phyloP scores from a whole-genome alignment of 2,113 vertebrate genomes.

The Rynchops niger region DNA sequence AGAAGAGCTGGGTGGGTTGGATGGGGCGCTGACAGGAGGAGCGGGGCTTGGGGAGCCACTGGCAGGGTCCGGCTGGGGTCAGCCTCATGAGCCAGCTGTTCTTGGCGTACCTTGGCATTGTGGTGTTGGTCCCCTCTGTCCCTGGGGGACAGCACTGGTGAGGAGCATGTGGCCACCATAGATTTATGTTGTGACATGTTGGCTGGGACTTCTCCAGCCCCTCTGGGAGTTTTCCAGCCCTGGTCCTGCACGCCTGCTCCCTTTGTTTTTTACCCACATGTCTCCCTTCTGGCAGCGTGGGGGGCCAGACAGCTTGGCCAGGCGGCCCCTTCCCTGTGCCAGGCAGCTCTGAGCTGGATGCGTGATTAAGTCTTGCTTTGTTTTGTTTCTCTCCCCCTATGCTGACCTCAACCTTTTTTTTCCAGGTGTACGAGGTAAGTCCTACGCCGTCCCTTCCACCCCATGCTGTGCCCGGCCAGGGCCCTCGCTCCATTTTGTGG shows the following conservation, averaged over 20 bases:
- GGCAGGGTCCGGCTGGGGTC: neutral
- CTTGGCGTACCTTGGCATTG: neutral
- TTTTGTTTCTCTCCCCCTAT: conserved; percentile 82
- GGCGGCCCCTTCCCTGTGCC: neutral
- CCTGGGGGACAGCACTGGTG: neutral
- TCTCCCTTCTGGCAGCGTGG: neutral
- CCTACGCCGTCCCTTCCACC: neutral
- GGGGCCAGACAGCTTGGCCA: accelerated
- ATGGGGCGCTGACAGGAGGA: neutral
- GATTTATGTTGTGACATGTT: neutral
- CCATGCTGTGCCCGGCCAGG: conserved; percentile 11
- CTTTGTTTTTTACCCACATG: neutral
- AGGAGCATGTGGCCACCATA: neutral
- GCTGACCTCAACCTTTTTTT: conserved; percentile 87
- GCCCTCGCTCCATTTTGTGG: conserved; percentile 4
- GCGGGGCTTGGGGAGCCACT: neutral
- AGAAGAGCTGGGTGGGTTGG: conserved; percentile 92
- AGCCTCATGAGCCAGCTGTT: neutral
- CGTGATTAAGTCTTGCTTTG: conserved; percentile 78
- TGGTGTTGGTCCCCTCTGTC: neutral
- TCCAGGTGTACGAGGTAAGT: conserved; percentile 98
- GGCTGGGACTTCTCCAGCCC: neutral
- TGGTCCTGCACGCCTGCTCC: neutral
- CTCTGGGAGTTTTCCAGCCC: neutral
- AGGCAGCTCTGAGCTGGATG: conserved; percentile 27